Evolutionary conservation across 2,888 invertebrate genomes (phyloP).

Genomic region (Agrochola macilenta): DNA sequence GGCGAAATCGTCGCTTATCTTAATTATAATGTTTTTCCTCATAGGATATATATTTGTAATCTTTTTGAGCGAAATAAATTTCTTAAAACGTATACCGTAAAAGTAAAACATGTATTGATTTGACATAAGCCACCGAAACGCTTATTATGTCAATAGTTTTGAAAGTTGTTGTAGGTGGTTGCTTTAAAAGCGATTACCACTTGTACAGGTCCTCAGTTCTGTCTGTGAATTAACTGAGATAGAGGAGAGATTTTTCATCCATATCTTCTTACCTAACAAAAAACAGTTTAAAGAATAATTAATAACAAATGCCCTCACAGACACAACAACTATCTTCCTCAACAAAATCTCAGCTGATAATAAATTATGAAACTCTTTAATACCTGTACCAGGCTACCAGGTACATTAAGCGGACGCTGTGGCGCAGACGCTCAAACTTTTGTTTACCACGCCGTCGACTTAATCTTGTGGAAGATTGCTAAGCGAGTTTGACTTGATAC

Average conservation of each 20-base stretch:
- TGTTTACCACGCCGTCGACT: conserved; percentile 69
- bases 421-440: conserved; percentile 63
- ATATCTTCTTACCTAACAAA: background rate
- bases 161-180: too few relatives aligned
- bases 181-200: too few relatives aligned
- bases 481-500: conserved; percentile 47
- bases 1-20: too few relatives aligned
- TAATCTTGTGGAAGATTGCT: conserved; percentile 75
- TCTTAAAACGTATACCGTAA: too few relatives aligned
- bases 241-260: background rate
- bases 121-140: too few relatives aligned
- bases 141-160: too few relatives aligned
- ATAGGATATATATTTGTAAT: too few relatives aligned
- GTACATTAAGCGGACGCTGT: conserved; percentile 55
- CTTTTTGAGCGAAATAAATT: too few relatives aligned
- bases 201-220: background rate
- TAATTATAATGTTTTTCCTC: too few relatives aligned
- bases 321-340: conserved; percentile 16
- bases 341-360: conserved; percentile 34
- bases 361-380: conserved; percentile 61
- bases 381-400: conserved; percentile 31
- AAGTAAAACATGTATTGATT: too few relatives aligned
- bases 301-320: conserved; percentile 14
- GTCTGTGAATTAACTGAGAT: background rate
- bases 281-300: conserved; percentile 8